Evolutionary conservation across 2,113 vertebrate species (phyloP), one percentile per base, ranked within the genome.

Genomic region (Megaleporinus macrocephalus): DNA sequence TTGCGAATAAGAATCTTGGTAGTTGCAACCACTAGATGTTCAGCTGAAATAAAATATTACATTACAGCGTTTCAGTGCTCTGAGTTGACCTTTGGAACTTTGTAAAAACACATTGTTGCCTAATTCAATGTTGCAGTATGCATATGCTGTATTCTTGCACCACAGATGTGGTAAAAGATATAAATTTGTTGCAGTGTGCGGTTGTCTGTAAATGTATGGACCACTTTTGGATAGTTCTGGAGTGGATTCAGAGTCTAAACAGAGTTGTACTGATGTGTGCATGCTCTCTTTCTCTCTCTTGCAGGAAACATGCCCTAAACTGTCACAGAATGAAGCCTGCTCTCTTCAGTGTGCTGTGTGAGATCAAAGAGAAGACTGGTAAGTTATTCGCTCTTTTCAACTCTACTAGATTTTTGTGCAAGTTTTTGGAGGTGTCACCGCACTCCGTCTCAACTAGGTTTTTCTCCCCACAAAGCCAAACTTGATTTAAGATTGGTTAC

Each of bases 311-410:
- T 36, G 94, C 96, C 82, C 91, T 98, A 92, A 96, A 97, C 89
- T 97, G 96, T 91, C 97, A 97, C 92, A 91, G 95, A 88, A 97
- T 97, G 96, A 97, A 98, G 86, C 94, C 97, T 2, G 96, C 95
- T 79, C 95, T 98, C 86, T 97, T 97, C 95, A 96, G 96, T 0
- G 96, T 97, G 87, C 95, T 98, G 78, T 96, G 97, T 62, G 97
- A 98, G 93, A 96, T 97, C 93, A 97, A 97, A 92, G 96, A 96
- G 87, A 97, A 96, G 90, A 96, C 96, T 87, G 96, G 96, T 97
- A 86, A 87, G 95, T 84, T 90, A 87, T 90, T 87, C 71, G 36
- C 83, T 88, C 62, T 7, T 84, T 87, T 76, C 81, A 81, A 82
- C 89, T 84, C 41, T 55, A 24, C 63, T 61, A 61, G n/a, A 61